Percentiles rank a stretch among this genome's conserved stretches.
Evolutionary conservation across 2,888 invertebrate genomes (phyloP).

Genomic region (Tachina grossa): DNA sequence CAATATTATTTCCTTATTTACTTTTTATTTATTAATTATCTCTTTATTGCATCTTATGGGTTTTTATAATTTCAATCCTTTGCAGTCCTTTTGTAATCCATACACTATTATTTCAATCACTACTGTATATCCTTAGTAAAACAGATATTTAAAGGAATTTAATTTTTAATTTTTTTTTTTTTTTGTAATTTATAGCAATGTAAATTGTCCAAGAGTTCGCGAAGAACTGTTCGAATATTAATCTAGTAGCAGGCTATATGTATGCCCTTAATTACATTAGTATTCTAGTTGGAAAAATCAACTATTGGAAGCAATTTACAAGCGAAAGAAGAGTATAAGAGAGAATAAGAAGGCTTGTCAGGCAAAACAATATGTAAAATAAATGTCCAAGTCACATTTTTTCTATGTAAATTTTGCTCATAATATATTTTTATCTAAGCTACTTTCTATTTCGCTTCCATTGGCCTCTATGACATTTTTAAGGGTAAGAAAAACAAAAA

Average conservation of each 20-base stretch:
- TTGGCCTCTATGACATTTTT: conserved; percentile 59
- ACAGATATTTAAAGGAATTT: conserved; percentile 13
- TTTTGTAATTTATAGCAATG: conserved; percentile 72
- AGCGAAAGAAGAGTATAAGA: conserved; percentile 59
- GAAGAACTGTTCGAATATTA: conserved; percentile 77
- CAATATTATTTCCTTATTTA: conserved; percentile 15
- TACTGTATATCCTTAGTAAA: conserved; percentile 31
- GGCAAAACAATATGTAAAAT: not conserved
- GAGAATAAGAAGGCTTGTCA: not conserved
- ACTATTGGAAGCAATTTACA: conserved; percentile 74
- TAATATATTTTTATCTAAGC: not conserved
- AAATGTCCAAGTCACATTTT: conserved; percentile 36
- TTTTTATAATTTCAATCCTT: conserved; percentile 33
- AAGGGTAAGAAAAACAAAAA: not conserved
- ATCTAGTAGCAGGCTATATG: conserved; percentile 75
- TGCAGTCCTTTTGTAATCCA: conserved; percentile 23
- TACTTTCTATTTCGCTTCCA: conserved; percentile 1
- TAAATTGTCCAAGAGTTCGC: conserved; percentile 79
- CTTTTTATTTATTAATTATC: conserved; percentile 13
- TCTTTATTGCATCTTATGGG: not conserved
- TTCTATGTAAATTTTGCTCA: conserved; percentile 33
- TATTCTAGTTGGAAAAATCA: conserved; percentile 73
- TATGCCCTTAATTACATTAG: conserved; percentile 82
- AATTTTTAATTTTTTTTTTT: conserved; percentile 9
- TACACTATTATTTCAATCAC: conserved; percentile 7